Evolutionary conservation across 1,140 invertebrate species (phyloP).

Genomic region (Trachelipus rathkii): DNA sequence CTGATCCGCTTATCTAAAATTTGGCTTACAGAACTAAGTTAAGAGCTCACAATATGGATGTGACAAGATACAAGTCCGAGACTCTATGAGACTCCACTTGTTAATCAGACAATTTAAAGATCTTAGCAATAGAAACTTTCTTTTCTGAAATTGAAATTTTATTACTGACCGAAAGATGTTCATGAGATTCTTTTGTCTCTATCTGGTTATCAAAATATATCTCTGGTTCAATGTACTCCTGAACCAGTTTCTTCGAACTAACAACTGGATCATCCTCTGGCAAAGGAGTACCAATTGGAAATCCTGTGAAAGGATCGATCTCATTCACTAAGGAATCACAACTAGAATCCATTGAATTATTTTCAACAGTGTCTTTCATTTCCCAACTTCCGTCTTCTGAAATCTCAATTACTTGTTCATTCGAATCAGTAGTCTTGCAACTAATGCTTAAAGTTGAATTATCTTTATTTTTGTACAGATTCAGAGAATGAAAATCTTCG

Average conservation of each 20-base stretch:
- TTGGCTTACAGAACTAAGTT: no score
- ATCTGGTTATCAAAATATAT: no score
- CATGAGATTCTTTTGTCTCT: no score
- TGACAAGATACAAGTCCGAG: no score
- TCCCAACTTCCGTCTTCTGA: background rate
- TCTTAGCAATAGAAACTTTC: no score
- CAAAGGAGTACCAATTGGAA: background rate
- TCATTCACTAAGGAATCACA: background rate
- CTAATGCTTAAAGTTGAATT: background rate
- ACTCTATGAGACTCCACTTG: no score
- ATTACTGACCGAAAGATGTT: no score
- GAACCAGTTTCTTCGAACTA: background rate
- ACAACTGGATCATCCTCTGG: background rate
- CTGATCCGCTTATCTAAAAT: no score
- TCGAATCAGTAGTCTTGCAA: background rate
- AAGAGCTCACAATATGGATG: no score
- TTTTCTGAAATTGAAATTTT: no score
- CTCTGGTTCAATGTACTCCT: background rate
- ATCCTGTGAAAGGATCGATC: constrained; percentile 3
- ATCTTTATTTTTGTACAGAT: background rate
- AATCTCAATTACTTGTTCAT: background rate
- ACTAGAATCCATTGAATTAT: background rate
- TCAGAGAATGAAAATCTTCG: background rate
- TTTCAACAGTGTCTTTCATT: background rate
- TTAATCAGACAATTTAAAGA: no score